Evolutionary conservation across 2,797 vertebrate species (phyloP).

Genomic region (Siniperca scherzeri): DNA sequence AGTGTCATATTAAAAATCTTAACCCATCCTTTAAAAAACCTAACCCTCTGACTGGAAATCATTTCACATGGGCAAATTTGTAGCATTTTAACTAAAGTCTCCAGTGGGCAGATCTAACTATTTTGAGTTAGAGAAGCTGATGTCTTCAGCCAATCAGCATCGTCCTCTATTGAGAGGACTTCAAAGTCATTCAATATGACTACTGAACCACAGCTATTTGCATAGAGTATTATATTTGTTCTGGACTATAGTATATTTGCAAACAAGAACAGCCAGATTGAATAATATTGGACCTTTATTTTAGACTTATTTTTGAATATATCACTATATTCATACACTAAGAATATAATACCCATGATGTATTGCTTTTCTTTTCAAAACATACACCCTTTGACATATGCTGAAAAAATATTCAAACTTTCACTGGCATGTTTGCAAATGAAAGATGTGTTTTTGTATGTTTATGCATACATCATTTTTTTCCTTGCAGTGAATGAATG

Average conservation of each 20-base stretch:
- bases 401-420: slow-evolving; percentile 8
- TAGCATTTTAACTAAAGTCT: slow-evolving; percentile 14
- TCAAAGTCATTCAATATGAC: slow-evolving; percentile 10
- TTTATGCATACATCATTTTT: slow-evolving; percentile 20
- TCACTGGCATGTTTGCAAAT: slow-evolving; percentile 28
- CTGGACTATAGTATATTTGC: not conserved
- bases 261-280: slow-evolving; percentile 20
- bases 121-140: slow-evolving; percentile 15
- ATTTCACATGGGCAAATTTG: slow-evolving; percentile 11
- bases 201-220: slow-evolving; percentile 18
- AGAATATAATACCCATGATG: not conserved
- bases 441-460: slow-evolving; percentile 40
- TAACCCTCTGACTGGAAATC: slow-evolving; percentile 11
- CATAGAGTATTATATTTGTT: not conserved
- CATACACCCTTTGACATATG: not conserved
- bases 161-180: not conserved
- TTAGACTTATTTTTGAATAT: not conserved
- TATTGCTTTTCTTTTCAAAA: slow-evolving; percentile 26
- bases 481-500: slow-evolving; percentile 22
- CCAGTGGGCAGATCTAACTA: not conserved
- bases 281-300: not conserved
- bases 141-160: slow-evolving; percentile 14
- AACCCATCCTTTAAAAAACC: slow-evolving; percentile 1
- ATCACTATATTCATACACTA: not conserved
- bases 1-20: slow-evolving; percentile 13